A percentile compares a stretch with the other conserved stretches of the same genome.
phyloP scores from a whole-genome alignment of 2,888 invertebrate genomes.

The Iselma pallidipennis region DNA sequence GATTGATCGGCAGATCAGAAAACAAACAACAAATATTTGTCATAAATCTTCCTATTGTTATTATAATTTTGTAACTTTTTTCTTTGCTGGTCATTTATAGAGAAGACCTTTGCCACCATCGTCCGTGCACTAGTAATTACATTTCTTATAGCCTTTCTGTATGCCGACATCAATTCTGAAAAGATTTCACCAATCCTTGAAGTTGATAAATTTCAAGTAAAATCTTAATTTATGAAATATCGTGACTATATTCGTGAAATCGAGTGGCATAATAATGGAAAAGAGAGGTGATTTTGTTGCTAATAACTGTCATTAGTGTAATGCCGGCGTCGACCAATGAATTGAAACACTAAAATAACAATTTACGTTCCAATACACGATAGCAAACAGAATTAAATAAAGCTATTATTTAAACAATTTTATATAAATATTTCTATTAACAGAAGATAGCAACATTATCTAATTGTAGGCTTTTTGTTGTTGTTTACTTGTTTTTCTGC shows the following conservation, averaged over 20 bases:
- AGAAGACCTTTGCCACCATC: conserved; percentile 1
- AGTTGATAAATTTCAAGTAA: conserved; percentile 21
- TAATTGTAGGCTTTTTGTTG: not conserved
- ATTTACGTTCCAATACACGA: too few species aligned
- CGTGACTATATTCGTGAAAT: conserved; percentile 18
- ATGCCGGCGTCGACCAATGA: conserved; percentile 26
- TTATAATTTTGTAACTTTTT: too few species aligned
- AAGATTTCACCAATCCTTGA: conserved; percentile 4
- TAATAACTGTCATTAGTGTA: conserved; percentile 37
- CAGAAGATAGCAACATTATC: not conserved
- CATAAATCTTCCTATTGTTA: too few species aligned
- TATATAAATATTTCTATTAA: not conserved
- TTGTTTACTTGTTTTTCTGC: not conserved
- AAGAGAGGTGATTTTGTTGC: conserved; percentile 38
- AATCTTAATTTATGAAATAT: conserved; percentile 23
- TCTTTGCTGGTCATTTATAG: not conserved
- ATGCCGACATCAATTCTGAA: conserved; percentile 1
- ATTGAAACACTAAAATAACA: conserved; percentile 27
- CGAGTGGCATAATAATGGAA: conserved; percentile 32
- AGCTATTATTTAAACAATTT: too few species aligned
- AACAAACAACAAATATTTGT: too few species aligned
- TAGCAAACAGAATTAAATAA: too few species aligned
- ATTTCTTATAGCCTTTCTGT: not conserved
- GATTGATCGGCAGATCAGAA: not conserved
- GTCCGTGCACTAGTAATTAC: conserved; percentile 2